Percentiles rank a stretch among this genome's conserved stretches.
phyloP scores from a whole-genome alignment of 1,140 invertebrate genomes.

The Daktulosphaira vitifoliae region DNA sequence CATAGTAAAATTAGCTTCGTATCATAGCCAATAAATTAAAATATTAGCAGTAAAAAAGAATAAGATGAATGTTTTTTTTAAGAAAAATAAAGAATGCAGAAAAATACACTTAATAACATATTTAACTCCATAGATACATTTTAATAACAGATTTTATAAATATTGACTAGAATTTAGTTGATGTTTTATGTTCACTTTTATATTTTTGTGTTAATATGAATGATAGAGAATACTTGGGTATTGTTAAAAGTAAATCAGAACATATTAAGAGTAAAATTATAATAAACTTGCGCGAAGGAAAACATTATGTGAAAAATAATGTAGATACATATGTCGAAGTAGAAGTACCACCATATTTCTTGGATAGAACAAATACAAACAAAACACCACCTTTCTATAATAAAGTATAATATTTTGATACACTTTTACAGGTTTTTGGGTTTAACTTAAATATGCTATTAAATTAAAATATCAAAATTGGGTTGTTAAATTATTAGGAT shows the following conservation, averaged over 20 bases:
- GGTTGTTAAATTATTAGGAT: no score
- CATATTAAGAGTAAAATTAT: slow-evolving; percentile 13
- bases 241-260: neutral
- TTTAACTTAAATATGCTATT: neutral
- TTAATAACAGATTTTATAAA: no score
- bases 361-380: neutral
- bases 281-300: slow-evolving; percentile 10
- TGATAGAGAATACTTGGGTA: neutral
- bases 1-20: no score
- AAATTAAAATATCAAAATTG: neutral
- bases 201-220: neutral
- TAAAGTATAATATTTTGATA: neutral
- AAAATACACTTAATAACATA: no score
- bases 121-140: no score
- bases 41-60: no score
- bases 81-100: no score
- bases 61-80: no score
- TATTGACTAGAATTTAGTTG: no score
- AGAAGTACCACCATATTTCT: slow-evolving; percentile 8
- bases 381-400: slow-evolving; percentile 9
- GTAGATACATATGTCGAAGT: slow-evolving; percentile 4
- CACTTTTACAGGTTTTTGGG: neutral
- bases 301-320: slow-evolving; percentile 6
- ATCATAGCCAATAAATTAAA: no score
- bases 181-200: no score